Conservation (phyloP, 1,140 invertebrate genomes). For the Dreissena polymorpha region DNA sequence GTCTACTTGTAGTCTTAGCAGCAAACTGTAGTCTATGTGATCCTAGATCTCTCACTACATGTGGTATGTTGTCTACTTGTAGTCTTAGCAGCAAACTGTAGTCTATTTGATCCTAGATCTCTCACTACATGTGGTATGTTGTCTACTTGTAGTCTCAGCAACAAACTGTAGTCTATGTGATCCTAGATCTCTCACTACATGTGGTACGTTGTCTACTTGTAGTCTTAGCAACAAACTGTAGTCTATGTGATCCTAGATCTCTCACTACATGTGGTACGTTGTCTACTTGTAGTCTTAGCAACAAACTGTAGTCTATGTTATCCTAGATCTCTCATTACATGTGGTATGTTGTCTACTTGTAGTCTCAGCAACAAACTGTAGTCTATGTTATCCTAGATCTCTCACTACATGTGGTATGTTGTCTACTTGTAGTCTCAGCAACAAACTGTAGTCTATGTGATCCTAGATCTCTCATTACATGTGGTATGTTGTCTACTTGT, state of each 20-base stretch:
- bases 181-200: too few relatives aligned
- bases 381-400: too few relatives aligned
- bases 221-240: slow-evolving; percentile 65
- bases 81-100: slow-evolving; percentile 65
- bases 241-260: too few relatives aligned
- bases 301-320: not conserved
- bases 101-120: too few relatives aligned
- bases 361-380: slow-evolving; percentile 65
- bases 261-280: too few relatives aligned
- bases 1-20: slow-evolving; percentile 60
- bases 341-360: slow-evolving; percentile 3
- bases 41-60: too few relatives aligned
- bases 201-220: slow-evolving; percentile 1
- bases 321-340: too few relatives aligned
- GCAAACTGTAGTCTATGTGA: slow-evolving; percentile 5
- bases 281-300: slow-evolving; percentile 60
- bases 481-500: slow-evolving; percentile 3
- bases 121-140: too few relatives aligned
- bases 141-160: slow-evolving; percentile 59
- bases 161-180: slow-evolving; percentile 1
- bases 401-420: too few relatives aligned
- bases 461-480: too few relatives aligned
- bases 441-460: slow-evolving; percentile 1
- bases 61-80: slow-evolving; percentile 3
- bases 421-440: slow-evolving; percentile 59